Evolutionary conservation across 2,888 invertebrate species (phyloP).

Genomic region (Coecobrya sp.): DNA sequence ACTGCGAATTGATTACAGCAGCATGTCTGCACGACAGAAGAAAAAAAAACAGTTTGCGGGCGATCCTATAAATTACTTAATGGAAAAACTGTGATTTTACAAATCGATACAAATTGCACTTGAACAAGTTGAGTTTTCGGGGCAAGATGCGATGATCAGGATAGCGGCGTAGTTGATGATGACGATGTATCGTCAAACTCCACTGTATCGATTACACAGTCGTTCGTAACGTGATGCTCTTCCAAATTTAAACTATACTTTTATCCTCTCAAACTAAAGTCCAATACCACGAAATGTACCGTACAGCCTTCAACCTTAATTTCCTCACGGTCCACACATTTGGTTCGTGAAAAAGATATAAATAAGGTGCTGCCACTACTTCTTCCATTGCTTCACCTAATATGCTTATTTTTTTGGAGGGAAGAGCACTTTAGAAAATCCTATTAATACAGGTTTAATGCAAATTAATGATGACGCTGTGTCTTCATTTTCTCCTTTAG

Average conservation of each 20-base stretch:
- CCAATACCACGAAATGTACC: not conserved
- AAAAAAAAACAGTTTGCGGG: not conserved
- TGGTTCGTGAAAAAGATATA: not conserved
- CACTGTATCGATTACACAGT: not conserved
- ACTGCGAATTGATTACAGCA: not conserved
- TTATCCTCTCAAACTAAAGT: not conserved
- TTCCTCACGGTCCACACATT: not conserved
- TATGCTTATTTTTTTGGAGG: not conserved
- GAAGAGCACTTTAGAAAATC: conserved; percentile 15
- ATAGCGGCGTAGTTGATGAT: too few species aligned
- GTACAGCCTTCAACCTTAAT: not conserved
- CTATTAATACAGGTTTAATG: conserved; percentile 5
- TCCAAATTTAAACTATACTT: not conserved
- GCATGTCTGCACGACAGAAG: not conserved
- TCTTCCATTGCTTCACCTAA: not conserved
- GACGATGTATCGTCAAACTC: too few species aligned
- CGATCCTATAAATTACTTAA: not conserved
- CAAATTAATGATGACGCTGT: conserved; percentile 36
- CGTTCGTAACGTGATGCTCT: not conserved
- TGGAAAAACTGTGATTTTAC: not conserved
- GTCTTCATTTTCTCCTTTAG: not conserved
- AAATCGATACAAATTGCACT: not conserved
- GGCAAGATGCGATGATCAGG: too few species aligned
- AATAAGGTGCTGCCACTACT: not conserved
- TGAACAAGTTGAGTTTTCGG: not conserved